Conservation (phyloP, 2,797 vertebrate genomes). For the Dendrocincla fuliginosa region DNA sequence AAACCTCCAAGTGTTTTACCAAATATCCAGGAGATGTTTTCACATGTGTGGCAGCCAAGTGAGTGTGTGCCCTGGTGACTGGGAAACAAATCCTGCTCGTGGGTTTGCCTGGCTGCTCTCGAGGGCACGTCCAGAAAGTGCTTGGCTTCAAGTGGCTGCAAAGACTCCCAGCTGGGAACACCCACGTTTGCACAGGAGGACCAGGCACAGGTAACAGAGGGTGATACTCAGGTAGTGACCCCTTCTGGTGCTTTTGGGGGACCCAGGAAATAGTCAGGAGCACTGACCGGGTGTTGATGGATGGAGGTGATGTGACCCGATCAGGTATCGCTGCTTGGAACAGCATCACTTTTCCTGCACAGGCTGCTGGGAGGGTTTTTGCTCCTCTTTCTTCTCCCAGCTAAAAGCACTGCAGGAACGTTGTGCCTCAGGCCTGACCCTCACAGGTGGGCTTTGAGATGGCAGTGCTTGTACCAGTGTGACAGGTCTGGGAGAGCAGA, state of each 20-base stretch:
- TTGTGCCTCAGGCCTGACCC: background rate
- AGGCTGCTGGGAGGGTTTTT: background rate
- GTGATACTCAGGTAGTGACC: background rate
- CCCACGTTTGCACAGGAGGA: rapidly evolving
- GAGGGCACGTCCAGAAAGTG: background rate
- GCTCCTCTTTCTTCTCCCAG: background rate
- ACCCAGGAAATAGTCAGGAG: background rate
- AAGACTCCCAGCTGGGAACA: background rate
- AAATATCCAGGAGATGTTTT: background rate
- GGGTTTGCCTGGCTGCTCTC: background rate
- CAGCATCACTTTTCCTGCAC: background rate
- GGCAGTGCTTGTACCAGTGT: background rate
- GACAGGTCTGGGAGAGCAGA: background rate
- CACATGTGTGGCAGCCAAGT: background rate
- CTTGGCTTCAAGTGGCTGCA: background rate
- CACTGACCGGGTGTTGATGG: background rate
- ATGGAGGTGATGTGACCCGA: background rate
- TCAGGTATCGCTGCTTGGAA: background rate
- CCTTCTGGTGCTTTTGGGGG: rapidly evolving
- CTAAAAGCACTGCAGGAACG: background rate
- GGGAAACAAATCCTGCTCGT: background rate
- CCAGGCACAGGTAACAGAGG: background rate
- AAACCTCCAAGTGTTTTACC: background rate
- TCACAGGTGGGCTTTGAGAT: rapidly evolving
- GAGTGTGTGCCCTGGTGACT: rapidly evolving